Conservation (phyloP, 2,888 invertebrate species). For the Dilophus febrilis region DNA sequence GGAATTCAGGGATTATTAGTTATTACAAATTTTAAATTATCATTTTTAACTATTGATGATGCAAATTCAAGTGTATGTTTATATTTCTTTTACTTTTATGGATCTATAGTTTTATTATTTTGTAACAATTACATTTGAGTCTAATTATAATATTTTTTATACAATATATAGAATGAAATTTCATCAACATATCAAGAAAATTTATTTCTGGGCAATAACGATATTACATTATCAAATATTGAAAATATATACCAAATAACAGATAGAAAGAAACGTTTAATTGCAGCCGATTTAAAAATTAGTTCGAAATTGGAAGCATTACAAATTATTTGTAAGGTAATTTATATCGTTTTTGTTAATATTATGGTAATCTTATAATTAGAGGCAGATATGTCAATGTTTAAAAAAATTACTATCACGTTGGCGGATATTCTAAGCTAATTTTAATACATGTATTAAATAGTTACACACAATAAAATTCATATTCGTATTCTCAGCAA, state of each 20-base stretch:
- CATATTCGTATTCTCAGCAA: too few species aligned
- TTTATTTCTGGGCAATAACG: constrained; percentile 23
- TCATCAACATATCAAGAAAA: constrained; percentile 24
- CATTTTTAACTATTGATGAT: constrained; percentile 58
- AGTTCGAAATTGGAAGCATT: constrained; percentile 26
- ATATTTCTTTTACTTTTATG: too few species aligned
- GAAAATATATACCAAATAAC: constrained; percentile 27
- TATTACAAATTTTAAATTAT: constrained; percentile 84
- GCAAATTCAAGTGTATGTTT: constrained; percentile 9
- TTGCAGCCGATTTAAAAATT: constrained; percentile 25
- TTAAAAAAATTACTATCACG: too few species aligned
- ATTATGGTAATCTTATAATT: too few species aligned
- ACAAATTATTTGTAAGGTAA: constrained; percentile 27
- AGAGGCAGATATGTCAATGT: too few species aligned
- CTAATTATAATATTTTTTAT: neutral
- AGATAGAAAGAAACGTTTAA: constrained; percentile 21
- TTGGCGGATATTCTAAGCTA: too few species aligned
- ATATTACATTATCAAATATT: constrained; percentile 28
- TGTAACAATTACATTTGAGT: too few species aligned
- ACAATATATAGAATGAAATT: constrained; percentile 12
- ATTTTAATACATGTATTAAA: too few species aligned
- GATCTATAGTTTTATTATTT: too few species aligned
- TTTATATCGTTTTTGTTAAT: too few species aligned
- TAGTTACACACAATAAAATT: too few species aligned
- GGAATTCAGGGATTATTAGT: constrained; percentile 70